Conservation (phyloP, 2,113 vertebrate genomes). For the Callospermophilus lateralis region DNA sequence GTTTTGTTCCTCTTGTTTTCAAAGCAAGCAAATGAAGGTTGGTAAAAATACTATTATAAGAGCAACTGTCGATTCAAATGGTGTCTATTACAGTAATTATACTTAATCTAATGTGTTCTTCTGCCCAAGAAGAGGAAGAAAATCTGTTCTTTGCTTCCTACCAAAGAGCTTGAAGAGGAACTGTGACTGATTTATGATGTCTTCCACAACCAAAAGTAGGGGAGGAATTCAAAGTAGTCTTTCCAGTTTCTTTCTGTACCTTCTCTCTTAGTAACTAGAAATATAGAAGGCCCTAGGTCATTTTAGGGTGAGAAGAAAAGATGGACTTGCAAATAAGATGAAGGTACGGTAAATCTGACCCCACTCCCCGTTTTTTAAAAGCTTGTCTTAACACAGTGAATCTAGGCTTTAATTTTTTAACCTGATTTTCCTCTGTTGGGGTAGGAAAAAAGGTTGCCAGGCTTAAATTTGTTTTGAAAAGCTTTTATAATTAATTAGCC, state of each 20-base stretch:
- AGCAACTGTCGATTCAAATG: neutral
- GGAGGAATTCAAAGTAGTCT: neutral
- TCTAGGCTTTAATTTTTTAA: constrained; percentile 15
- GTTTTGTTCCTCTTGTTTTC: constrained; percentile 21
- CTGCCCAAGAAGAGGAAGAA: neutral
- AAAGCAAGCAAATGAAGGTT: neutral
- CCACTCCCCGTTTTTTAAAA: neutral
- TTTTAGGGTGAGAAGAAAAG: constrained; percentile 33
- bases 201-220: neutral
- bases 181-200: neutral
- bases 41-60: neutral
- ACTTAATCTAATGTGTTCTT: neutral
- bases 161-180: neutral
- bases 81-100: neutral
- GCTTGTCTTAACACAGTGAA: constrained; percentile 37
- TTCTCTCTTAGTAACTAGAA: constrained; percentile 24
- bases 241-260: constrained; percentile 5
- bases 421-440: constrained; percentile 43
- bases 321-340: constrained; percentile 27
- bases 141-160: neutral
- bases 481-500: constrained; percentile 84
- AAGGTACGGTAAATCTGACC: neutral
- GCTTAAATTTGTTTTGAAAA: constrained; percentile 79
- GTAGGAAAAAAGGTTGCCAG: constrained; percentile 45
- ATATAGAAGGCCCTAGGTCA: neutral